phyloP scores from a whole-genome alignment of 2,113 vertebrate genomes.

The Catharus fuscescens region DNA sequence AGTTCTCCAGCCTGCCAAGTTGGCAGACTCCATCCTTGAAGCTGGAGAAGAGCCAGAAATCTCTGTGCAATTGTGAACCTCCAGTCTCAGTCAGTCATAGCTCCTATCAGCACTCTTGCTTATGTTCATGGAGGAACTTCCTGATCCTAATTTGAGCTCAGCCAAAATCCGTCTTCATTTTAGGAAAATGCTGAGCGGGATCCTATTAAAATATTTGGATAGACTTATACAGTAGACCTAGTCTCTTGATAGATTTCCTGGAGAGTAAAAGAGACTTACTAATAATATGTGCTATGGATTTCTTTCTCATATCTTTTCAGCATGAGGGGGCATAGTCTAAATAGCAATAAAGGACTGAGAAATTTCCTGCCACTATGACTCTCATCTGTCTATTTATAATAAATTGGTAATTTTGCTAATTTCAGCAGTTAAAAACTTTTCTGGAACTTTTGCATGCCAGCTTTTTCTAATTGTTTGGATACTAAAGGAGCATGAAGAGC shows the following conservation, averaged over 20 bases:
- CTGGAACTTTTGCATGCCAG: not conserved
- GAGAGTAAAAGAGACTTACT: slow-evolving; percentile 1
- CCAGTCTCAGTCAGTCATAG: slow-evolving; percentile 69
- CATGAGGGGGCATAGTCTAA: not conserved
- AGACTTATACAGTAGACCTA: not conserved
- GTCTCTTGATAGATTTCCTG: slow-evolving; percentile 30
- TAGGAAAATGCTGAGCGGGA: slow-evolving; percentile 18
- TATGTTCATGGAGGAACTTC: slow-evolving; percentile 41
- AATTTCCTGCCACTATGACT: not conserved
- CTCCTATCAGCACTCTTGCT: slow-evolving; percentile 61
- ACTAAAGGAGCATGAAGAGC: not conserved
- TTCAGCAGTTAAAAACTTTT: slow-evolving; percentile 41
- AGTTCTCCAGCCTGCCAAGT: slow-evolving; percentile 75
- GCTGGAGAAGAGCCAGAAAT: slow-evolving; percentile 74
- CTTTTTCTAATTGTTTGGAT: slow-evolving; percentile 26
- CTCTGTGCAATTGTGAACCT: slow-evolving; percentile 62
- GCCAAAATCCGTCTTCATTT: slow-evolving; percentile 51
- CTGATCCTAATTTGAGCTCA: slow-evolving; percentile 53
- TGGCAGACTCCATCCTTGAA: slow-evolving; percentile 69
- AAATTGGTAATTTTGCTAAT: not conserved
- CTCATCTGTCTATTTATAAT: slow-evolving; percentile 20
- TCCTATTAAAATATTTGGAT: slow-evolving; percentile 58
- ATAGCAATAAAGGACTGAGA: slow-evolving; percentile 5
- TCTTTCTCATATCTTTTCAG: slow-evolving; percentile 16
- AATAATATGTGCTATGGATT: not conserved